Conservation (phyloP, 2,113 vertebrate genomes). For the Antigone vipio region DNA sequence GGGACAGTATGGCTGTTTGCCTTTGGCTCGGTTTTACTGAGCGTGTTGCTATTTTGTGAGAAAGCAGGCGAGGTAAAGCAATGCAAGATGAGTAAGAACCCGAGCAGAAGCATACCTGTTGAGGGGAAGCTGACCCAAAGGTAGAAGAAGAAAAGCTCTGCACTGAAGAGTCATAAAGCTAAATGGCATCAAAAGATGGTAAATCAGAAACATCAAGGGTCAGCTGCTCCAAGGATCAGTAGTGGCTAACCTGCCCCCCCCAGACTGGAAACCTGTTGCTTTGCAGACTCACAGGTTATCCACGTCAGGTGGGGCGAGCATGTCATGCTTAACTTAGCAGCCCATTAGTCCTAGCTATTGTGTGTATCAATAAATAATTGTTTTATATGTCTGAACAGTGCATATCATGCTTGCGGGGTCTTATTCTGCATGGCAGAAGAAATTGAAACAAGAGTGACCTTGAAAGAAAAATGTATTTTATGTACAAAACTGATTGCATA, state of each 20-base stretch:
- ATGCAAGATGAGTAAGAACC: neutral
- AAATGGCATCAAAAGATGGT: neutral
- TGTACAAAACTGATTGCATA: neutral
- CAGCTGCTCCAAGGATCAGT: neutral
- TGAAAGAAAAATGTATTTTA: neutral
- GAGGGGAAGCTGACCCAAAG: neutral
- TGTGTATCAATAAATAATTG: neutral
- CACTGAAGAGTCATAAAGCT: neutral
- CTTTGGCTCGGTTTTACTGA: neutral
- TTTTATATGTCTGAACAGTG: fast-evolving
- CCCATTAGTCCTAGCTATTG: neutral
- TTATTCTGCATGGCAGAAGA: neutral
- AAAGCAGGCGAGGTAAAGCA: neutral
- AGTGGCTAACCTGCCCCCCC: neutral
- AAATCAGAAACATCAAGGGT: neutral
- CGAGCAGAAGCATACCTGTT: neutral
- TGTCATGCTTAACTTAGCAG: neutral
- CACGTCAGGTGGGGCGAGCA: neutral
- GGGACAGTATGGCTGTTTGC: fast-evolving
- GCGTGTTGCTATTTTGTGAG: neutral
- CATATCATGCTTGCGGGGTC: fast-evolving
- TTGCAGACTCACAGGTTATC: neutral
- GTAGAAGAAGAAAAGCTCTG: neutral
- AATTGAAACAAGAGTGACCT: neutral
- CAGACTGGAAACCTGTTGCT: neutral